Percentiles rank a stretch among this genome's conserved stretches.
These are phyloP conservation scores for Parauchenoglanis ngamensis DNA, from an alignment of 2,797 vertebrate species.

Conservation along the genomic window DNA sequence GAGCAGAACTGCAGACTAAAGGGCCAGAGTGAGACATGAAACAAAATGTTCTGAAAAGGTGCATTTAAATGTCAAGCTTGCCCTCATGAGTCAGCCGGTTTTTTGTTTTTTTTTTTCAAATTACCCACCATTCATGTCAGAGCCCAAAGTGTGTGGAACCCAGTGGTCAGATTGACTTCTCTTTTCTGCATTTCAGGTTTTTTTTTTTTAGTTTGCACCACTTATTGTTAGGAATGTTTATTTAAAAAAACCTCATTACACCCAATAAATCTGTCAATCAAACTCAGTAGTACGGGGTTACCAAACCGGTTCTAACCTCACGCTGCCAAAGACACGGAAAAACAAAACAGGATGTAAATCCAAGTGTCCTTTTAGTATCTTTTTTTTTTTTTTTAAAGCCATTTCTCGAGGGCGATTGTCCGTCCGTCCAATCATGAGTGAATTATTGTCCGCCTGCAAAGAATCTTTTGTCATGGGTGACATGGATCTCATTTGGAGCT, in stretches of 20 bases:
- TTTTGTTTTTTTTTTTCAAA: not conserved
- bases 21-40: constrained; percentile 35
- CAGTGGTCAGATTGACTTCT: constrained; percentile 5
- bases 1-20: not conserved
- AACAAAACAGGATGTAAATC: not conserved
- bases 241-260: constrained; percentile 7
- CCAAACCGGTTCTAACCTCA: constrained; percentile 10
- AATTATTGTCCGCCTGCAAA: constrained; percentile 52
- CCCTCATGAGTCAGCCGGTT: constrained; percentile 19
- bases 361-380: constrained; percentile 7
- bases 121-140: constrained; percentile 25
- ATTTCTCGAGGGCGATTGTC: constrained; percentile 45
- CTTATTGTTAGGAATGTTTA: constrained; percentile 21
- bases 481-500: constrained; percentile 55
- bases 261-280: not conserved
- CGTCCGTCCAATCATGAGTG: constrained; percentile 43
- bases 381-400: not conserved
- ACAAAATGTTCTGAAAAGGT: constrained; percentile 38
- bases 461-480: constrained; percentile 57
- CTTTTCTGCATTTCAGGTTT: constrained; percentile 5
- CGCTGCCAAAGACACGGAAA: not conserved
- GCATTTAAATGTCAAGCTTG: constrained; percentile 46
- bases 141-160: constrained; percentile 23
- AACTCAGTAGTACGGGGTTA: not conserved
- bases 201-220: not conserved